Conservation (phyloP, 2,797 vertebrate genomes). For the Sebastes vulpes region DNA sequence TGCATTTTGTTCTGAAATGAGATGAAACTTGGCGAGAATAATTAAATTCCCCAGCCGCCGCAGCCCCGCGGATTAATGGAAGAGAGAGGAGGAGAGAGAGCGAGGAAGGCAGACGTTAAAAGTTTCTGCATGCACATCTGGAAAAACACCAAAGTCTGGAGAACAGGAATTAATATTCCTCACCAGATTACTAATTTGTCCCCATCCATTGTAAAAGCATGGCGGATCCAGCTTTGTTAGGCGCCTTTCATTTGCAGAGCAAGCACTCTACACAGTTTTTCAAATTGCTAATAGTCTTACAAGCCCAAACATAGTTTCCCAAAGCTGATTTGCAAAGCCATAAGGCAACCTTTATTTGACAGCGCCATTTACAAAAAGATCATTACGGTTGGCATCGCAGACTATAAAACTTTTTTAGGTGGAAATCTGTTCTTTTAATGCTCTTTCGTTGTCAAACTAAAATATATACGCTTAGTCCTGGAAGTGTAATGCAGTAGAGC, state of each 20-base stretch:
- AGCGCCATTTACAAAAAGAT: slow-evolving; percentile 16
- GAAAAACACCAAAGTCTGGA: slow-evolving; percentile 59
- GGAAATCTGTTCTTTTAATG: slow-evolving; percentile 1
- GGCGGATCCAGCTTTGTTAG: slow-evolving; percentile 55
- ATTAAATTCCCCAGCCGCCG: slow-evolving; percentile 52
- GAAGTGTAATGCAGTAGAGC: not conserved
- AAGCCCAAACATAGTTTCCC: slow-evolving; percentile 25
- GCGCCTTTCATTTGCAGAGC: slow-evolving; percentile 50
- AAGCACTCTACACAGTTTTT: slow-evolving; percentile 49
- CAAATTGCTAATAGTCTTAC: slow-evolving; percentile 38
- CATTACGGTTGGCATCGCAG: not conserved
- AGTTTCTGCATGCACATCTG: slow-evolving; percentile 59
- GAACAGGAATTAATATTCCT: slow-evolving; percentile 60
- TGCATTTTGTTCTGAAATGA: slow-evolving; percentile 63
- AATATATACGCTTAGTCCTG: not conserved
- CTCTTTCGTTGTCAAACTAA: slow-evolving; percentile 1
- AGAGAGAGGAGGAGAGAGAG: slow-evolving; percentile 15
- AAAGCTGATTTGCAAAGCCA: slow-evolving; percentile 30
- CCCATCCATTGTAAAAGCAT: slow-evolving; percentile 44
- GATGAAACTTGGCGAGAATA: slow-evolving; percentile 62
- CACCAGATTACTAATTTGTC: slow-evolving; percentile 60
- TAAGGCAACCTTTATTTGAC: slow-evolving; percentile 30
- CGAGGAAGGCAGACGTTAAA: slow-evolving; percentile 7
- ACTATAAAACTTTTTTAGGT: not conserved
- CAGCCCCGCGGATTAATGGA: slow-evolving; percentile 56